Evolutionary conservation across 2,888 invertebrate genomes (phyloP).

Genomic region (Pseudoips prasinana): DNA sequence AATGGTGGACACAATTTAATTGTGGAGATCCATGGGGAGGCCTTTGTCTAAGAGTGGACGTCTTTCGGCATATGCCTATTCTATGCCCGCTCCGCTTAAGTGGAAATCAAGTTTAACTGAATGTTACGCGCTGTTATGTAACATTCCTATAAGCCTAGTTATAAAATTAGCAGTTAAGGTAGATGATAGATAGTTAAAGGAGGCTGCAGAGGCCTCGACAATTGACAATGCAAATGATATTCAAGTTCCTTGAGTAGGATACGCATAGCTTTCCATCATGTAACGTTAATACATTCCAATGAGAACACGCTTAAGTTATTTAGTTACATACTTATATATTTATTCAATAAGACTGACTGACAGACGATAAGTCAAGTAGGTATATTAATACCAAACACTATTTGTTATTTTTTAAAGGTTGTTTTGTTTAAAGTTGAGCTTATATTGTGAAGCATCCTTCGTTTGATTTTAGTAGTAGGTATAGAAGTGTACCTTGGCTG

Average conservation of each 20-base stretch:
- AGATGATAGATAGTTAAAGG: slow-evolving; percentile 19
- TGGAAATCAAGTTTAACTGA: too few relatives aligned
- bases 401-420: slow-evolving; percentile 42
- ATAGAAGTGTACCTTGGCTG: slow-evolving; percentile 57
- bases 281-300: slow-evolving; percentile 49
- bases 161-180: slow-evolving; percentile 26
- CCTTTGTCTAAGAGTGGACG: too few relatives aligned
- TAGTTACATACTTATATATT: slow-evolving; percentile 36
- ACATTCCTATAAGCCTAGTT: slow-evolving; percentile 36
- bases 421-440: slow-evolving; percentile 39
- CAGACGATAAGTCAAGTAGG: slow-evolving; percentile 47
- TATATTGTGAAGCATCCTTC: slow-evolving; percentile 27
- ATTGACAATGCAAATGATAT: slow-evolving; percentile 14
- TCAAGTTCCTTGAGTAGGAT: slow-evolving; percentile 31
- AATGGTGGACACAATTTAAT: too few relatives aligned
- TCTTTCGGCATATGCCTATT: too few relatives aligned
- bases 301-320: slow-evolving; percentile 43
- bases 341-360: slow-evolving; percentile 61
- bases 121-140: slow-evolving; percentile 32
- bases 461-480: slow-evolving; percentile 30
- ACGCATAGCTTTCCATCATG: slow-evolving; percentile 42
- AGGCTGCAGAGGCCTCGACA: slow-evolving; percentile 11
- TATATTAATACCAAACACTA: slow-evolving; percentile 39
- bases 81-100: too few relatives aligned
- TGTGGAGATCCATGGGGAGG: too few relatives aligned